phyloP scores from a whole-genome alignment of 2,888 invertebrate genomes.

The Cetonia aurata region DNA sequence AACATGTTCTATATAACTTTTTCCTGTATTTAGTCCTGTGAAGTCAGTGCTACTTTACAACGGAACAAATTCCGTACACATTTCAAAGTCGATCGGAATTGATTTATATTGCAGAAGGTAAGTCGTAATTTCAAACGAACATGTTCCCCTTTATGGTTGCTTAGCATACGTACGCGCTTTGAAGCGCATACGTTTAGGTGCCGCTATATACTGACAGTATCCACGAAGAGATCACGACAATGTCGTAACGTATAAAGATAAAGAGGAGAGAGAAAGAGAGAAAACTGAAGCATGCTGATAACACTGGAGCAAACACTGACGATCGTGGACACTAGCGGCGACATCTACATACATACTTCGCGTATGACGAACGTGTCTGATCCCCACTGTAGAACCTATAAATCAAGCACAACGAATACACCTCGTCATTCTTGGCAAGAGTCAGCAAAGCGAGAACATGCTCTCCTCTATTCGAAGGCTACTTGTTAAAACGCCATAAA shows the following conservation, averaged over 20 bases:
- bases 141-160: constrained; percentile 2
- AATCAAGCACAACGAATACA: constrained; percentile 38
- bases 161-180: constrained; percentile 23
- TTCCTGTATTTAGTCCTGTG: too few relatives aligned
- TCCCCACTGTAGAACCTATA: constrained; percentile 19
- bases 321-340: constrained; percentile 22
- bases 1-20: too few relatives aligned
- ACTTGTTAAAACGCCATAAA: constrained; percentile 41
- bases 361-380: constrained; percentile 30
- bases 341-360: constrained; percentile 31
- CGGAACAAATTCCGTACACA: too few relatives aligned
- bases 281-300: constrained; percentile 24
- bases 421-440: constrained; percentile 28
- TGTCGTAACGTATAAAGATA: constrained; percentile 22
- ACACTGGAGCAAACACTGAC: neutral
- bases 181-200: constrained; percentile 3
- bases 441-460: neutral
- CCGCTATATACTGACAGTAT: constrained; percentile 16
- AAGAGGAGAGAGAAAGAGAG: neutral
- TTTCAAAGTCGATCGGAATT: neutral
- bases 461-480: constrained; percentile 17
- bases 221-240: constrained; percentile 27
- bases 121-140: constrained; percentile 15
- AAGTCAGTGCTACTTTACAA: too few relatives aligned
- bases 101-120: constrained; percentile 16